phyloP scores from a whole-genome alignment of 1,140 invertebrate species.

The Atta colombica region DNA sequence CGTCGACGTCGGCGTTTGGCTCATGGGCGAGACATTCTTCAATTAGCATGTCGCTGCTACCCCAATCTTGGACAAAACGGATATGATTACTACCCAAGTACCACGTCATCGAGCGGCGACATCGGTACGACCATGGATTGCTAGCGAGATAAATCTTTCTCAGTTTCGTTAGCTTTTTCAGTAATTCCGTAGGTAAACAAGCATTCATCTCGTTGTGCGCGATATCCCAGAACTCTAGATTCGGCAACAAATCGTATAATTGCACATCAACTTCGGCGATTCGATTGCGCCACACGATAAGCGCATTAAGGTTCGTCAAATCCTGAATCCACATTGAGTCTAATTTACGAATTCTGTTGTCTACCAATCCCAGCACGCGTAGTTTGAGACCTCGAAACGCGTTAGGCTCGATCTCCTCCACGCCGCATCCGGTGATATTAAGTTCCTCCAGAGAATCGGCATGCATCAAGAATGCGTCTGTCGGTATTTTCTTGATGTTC shows the following conservation, averaged over 20 bases:
- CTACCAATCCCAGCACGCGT: constrained; percentile 16
- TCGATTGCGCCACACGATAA: constrained; percentile 49
- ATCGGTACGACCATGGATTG: constrained; percentile 60
- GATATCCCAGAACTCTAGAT: constrained; percentile 44
- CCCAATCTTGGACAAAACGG: constrained; percentile 54
- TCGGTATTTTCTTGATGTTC: constrained; percentile 35
- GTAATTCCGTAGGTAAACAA: not conserved
- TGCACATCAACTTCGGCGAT: constrained; percentile 33
- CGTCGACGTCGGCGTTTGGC: not conserved
- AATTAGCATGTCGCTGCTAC: constrained; percentile 40
- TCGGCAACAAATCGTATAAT: constrained; percentile 45
- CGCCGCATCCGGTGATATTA: constrained; percentile 54
- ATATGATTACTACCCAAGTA: constrained; percentile 30
- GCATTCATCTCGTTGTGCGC: constrained; percentile 47
- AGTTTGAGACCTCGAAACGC: constrained; percentile 50
- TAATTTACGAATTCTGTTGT: constrained; percentile 54
- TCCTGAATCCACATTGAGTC: constrained; percentile 54
- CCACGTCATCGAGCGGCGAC: constrained; percentile 53
- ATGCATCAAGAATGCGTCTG: constrained; percentile 27
- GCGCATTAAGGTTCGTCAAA: constrained; percentile 13
- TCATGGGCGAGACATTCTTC: constrained; percentile 61
- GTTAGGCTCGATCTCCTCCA: constrained; percentile 42
- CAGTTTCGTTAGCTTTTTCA: constrained; percentile 50
- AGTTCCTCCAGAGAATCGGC: constrained; percentile 29
- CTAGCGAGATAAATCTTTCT: constrained; percentile 32